phyloP scores from a whole-genome alignment of 2,888 invertebrate species.

The Rhamphomyia laevipes region DNA sequence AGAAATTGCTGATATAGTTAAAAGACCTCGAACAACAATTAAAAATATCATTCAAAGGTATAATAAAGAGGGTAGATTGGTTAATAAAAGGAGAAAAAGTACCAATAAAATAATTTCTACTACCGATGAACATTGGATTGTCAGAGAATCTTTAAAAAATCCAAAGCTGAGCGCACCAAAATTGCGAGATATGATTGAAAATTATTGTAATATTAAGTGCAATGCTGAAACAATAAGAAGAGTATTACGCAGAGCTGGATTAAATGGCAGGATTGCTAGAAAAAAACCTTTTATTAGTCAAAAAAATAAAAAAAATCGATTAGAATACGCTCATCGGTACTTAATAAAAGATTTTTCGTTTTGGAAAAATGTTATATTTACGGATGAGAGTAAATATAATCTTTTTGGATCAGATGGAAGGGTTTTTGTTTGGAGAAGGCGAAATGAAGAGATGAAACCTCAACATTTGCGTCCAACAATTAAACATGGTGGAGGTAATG shows the following conservation, averaged over 20 bases:
- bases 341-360: background rate
- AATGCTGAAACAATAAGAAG: background rate
- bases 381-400: background rate
- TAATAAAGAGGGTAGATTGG: too few relatives aligned
- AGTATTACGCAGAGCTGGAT: background rate
- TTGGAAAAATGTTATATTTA: constrained; percentile 2
- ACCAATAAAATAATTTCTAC: background rate
- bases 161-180: constrained; percentile 1
- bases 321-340: background rate
- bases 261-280: background rate
- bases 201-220: background rate
- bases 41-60: too few relatives aligned
- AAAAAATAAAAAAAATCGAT: background rate
- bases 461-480: constrained; percentile 7
- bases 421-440: constrained; percentile 6
- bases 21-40: too few relatives aligned
- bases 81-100: too few relatives aligned
- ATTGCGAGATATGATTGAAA: background rate
- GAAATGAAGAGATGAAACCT: constrained; percentile 6
- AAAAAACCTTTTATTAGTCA: constrained; percentile 1
- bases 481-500: constrained; percentile 6
- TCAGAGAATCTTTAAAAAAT: background rate
- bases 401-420: constrained; percentile 5
- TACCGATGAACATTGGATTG: background rate
- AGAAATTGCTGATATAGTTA: too few relatives aligned